Percentiles rank a stretch among this genome's conserved stretches.
phyloP scores from a whole-genome alignment of 2,888 invertebrate species.

The Branchipolynoe longqiensis region DNA sequence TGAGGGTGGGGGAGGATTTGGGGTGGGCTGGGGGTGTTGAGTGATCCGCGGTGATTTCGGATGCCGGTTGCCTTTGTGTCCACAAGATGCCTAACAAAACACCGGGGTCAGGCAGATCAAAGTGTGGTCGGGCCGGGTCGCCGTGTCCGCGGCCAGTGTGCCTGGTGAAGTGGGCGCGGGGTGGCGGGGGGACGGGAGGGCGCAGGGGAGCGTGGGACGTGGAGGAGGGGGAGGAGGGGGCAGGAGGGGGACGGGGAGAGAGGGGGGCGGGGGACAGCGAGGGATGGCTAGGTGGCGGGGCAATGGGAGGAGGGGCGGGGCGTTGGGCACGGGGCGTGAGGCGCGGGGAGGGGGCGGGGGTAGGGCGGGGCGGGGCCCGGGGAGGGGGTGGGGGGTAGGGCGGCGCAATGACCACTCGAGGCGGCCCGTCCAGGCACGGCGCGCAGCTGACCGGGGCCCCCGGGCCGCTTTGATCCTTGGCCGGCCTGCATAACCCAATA shows the following conservation, averaged over 20 bases:
- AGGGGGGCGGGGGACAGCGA: too few species aligned
- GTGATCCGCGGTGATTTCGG: constrained; percentile 5
- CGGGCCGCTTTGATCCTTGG: constrained; percentile 8
- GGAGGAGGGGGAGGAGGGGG: too few species aligned
- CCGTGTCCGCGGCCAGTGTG: background rate
- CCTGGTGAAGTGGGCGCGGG: too few species aligned
- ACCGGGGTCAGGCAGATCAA: constrained; percentile 35
- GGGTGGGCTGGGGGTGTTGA: background rate
- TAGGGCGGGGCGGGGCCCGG: background rate
- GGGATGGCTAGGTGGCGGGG: too few species aligned
- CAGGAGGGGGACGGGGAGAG: too few species aligned
- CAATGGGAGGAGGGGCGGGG: too few species aligned
- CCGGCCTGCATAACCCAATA: constrained; percentile 45
- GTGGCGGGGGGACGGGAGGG: too few species aligned
- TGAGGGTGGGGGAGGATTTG: background rate
- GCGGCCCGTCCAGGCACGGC: constrained; percentile 34
- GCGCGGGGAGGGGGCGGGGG: too few species aligned
- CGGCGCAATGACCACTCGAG: background rate
- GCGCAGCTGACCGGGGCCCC: background rate
- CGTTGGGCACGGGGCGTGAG: too few species aligned
- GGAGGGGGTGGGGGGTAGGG: background rate
- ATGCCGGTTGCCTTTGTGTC: constrained; percentile 5
- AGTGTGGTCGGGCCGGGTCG: background rate
- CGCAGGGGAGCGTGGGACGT: too few species aligned
- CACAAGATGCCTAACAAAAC: constrained; percentile 12